Percentiles rank a stretch among this genome's conserved stretches.
Evolutionary conservation across 2,113 vertebrate genomes (phyloP).

Genomic region (Potamarius usumacintae): DNA sequence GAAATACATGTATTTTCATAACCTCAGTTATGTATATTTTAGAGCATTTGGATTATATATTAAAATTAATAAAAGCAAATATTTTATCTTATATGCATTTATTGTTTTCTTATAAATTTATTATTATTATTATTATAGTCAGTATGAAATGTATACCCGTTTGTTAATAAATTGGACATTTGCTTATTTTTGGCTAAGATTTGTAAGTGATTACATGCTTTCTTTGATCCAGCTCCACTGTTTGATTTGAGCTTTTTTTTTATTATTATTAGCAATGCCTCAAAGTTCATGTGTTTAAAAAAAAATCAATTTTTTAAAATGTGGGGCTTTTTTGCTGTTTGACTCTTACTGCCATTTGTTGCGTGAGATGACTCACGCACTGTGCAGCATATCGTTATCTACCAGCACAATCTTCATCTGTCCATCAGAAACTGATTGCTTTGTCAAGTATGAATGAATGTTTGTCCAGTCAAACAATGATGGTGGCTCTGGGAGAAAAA

Average conservation of each 20-base stretch:
- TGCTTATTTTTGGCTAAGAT: conserved; percentile 59
- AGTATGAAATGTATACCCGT: conserved; percentile 60
- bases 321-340: not conserved
- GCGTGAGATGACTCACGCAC: conserved; percentile 2
- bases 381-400: conserved; percentile 22
- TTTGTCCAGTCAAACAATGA: conserved; percentile 32
- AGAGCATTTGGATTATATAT: conserved; percentile 55
- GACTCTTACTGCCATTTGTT: not conserved
- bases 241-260: not conserved
- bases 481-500: not conserved
- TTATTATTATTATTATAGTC: conserved; percentile 57
- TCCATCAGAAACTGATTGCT: conserved; percentile 36
- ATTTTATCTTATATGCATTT: conserved; percentile 61
- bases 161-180: conserved; percentile 61
- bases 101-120: conserved; percentile 60
- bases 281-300: conserved; percentile 7
- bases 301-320: not conserved
- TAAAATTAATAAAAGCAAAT: conserved; percentile 15
- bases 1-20: conserved; percentile 67
- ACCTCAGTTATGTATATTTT: conserved; percentile 53
- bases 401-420: conserved; percentile 27
- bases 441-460: conserved; percentile 36
- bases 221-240: not conserved
- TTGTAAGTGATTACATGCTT: conserved; percentile 16
- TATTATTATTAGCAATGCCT: not conserved